A percentile compares a stretch with the other conserved stretches of the same genome.
phyloP scores from a whole-genome alignment of 1,140 invertebrate species.

The Hycleus cichorii region DNA sequence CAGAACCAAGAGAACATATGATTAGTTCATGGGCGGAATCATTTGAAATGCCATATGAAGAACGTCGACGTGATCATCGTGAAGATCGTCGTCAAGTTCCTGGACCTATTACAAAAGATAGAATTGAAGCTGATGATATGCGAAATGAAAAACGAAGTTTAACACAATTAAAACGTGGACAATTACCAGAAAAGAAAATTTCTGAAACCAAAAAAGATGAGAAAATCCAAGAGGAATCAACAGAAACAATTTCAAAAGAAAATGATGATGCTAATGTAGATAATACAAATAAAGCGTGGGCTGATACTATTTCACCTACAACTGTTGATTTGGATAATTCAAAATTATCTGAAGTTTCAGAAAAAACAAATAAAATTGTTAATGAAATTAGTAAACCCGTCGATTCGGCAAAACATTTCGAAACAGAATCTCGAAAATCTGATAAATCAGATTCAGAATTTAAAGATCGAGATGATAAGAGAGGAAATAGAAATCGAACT shows the following conservation, averaged over 20 bases:
- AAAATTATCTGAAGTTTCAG: constrained; percentile 8
- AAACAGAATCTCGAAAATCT: constrained; percentile 20
- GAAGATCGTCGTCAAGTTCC: constrained; percentile 44
- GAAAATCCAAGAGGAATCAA: constrained; percentile 37
- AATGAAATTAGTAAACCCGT: neutral
- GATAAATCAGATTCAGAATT: constrained; percentile 22
- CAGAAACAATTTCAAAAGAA: constrained; percentile 15
- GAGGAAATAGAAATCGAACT: constrained; percentile 37
- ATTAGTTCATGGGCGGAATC: constrained; percentile 44
- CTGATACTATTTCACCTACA: constrained; percentile 44
- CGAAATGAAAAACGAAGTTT: constrained; percentile 49
- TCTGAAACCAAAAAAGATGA: constrained; percentile 27
- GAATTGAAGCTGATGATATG: constrained; percentile 53
- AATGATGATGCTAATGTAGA: constrained; percentile 1
- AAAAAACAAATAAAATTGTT: constrained; percentile 18
- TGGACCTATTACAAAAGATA: constrained; percentile 55
- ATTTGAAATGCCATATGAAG: constrained; percentile 42
- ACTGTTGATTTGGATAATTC: constrained; percentile 20
- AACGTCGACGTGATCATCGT: constrained; percentile 38
- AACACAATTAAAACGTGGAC: constrained; percentile 46
- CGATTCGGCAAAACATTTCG: constrained; percentile 3
- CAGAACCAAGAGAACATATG: constrained; percentile 32
- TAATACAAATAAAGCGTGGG: constrained; percentile 42
- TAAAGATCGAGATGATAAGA: constrained; percentile 39
- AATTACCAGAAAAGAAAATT: constrained; percentile 23